Evolutionary conservation across 2,888 invertebrate genomes (phyloP).

Genomic region (Pollenia angustigena): DNA sequence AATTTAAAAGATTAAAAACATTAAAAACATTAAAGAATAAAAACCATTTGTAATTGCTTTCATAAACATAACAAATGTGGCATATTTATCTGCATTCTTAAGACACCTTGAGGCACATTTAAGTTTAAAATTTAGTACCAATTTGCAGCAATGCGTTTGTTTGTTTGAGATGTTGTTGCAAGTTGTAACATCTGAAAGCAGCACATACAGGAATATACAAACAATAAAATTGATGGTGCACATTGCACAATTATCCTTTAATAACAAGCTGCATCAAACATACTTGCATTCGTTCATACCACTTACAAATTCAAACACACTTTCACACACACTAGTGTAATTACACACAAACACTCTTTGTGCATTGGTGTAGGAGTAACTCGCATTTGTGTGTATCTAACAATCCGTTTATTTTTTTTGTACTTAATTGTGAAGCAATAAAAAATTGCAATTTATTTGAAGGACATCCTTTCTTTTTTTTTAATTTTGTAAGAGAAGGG

Average conservation of each 20-base stretch:
- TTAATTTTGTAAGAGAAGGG: conserved; percentile 49
- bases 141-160: conserved; percentile 20
- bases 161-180: conserved; percentile 1
- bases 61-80: conserved; percentile 56
- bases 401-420: conserved; percentile 58
- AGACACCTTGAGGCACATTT: conserved; percentile 54
- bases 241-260: conserved; percentile 41
- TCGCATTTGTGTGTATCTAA: neutral
- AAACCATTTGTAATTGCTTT: conserved; percentile 36
- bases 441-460: conserved; percentile 80
- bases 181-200: neutral
- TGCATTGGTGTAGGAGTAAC: neutral
- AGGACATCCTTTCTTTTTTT: conserved; percentile 77
- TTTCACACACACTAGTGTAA: neutral
- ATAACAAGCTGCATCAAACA: conserved; percentile 41
- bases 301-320: neutral
- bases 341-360: neutral
- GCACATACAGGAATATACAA: neutral
- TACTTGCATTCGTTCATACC: conserved; percentile 13
- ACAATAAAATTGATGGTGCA: neutral
- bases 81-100: conserved; percentile 54
- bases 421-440: conserved; percentile 81
- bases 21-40: conserved; percentile 46
- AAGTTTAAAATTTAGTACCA: conserved; percentile 55
- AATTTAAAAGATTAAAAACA: conserved; percentile 48